These are phyloP conservation scores for Laothoe populi DNA, from an alignment of 2,888 invertebrate species.

Conservation along the genomic window DNA sequence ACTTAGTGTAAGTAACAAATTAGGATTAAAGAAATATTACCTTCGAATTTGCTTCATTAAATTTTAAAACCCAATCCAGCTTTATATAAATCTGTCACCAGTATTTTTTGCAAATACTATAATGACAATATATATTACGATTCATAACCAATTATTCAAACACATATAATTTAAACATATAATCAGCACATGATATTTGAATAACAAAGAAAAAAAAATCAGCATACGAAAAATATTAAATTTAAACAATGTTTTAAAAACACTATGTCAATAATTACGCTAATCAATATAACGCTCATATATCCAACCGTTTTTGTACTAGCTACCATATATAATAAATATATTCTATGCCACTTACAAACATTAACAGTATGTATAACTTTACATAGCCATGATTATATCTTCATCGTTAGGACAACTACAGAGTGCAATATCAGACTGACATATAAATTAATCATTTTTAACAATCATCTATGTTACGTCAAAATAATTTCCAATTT, in stretches of 20 bases:
- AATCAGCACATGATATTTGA: not conserved
- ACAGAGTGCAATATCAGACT: not conserved
- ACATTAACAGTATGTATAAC: conserved; percentile 63
- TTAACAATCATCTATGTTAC: no score
- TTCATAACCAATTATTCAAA: no score
- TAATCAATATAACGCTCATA: conserved; percentile 31
- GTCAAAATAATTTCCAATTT: no score
- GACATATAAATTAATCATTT: not conserved
- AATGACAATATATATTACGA: no score
- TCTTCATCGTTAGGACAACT: conserved; percentile 2
- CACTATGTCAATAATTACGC: not conserved
- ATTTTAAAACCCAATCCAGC: not conserved
- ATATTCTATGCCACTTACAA: conserved; percentile 49
- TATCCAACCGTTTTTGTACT: conserved; percentile 58
- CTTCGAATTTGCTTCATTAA: not conserved
- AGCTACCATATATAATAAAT: conserved; percentile 50
- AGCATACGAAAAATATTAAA: not conserved
- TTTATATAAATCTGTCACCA: no score
- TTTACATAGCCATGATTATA: conserved; percentile 32
- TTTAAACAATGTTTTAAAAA: conserved; percentile 8
- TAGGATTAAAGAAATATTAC: not conserved
- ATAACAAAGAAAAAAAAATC: not conserved
- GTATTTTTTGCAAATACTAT: no score
- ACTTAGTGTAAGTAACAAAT: conserved; percentile 25
- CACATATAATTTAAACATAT: not conserved